Percentiles rank a stretch among this genome's conserved stretches.
Evolutionary conservation across 2,888 invertebrate species (phyloP).

Genomic region (Campoletis raptor): DNA sequence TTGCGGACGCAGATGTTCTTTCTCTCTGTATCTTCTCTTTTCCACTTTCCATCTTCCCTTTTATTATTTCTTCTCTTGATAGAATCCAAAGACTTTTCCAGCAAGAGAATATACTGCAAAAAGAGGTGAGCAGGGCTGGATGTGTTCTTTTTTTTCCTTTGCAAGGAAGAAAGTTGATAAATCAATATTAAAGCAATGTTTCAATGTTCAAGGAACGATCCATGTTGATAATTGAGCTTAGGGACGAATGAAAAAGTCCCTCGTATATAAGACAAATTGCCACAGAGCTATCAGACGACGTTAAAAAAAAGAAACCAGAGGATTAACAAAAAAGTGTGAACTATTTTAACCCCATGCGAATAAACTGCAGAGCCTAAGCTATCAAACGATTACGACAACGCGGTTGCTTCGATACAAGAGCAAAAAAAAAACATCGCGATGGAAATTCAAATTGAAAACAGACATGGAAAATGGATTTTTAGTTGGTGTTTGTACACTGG

Average conservation of each 20-base stretch:
- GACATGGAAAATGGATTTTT: slow-evolving; percentile 26
- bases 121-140: neutral
- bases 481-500: neutral
- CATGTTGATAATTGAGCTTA: slow-evolving; percentile 16
- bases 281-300: neutral
- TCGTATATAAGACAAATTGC: slow-evolving; percentile 7
- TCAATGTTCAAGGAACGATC: slow-evolving; percentile 18
- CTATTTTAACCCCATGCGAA: neutral
- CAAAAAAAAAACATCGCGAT: slow-evolving; percentile 13
- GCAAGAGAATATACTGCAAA: neutral
- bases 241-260: neutral
- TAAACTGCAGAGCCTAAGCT: neutral
- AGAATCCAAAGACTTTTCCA: slow-evolving; percentile 3
- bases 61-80: neutral
- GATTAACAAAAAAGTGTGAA: neutral
- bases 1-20: slow-evolving; percentile 22
- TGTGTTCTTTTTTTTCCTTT: neutral
- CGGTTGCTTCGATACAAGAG: neutral
- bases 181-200: slow-evolving; percentile 40
- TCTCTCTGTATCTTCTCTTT: slow-evolving; percentile 1
- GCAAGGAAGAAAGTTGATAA: slow-evolving; percentile 24
- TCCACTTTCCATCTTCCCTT: neutral
- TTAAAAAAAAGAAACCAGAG: neutral
- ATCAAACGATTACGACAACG: neutral
- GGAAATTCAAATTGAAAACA: slow-evolving; percentile 6